These are phyloP conservation scores for Penelope pileata DNA, from an alignment of 2,113 vertebrate genomes.

Conservation along the genomic window DNA sequence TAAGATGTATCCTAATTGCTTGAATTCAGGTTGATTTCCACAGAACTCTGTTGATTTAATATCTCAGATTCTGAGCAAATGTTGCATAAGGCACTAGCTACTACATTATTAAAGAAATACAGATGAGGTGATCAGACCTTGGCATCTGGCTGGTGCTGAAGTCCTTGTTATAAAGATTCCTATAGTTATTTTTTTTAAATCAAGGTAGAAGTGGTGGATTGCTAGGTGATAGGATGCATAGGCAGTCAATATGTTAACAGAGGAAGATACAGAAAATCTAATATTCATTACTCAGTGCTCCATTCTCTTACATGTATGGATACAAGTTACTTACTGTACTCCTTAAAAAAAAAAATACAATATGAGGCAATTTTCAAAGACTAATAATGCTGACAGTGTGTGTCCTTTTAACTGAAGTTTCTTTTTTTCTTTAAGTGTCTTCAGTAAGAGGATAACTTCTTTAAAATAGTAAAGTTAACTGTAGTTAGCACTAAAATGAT, in stretches of 20 bases:
- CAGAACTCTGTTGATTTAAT: background rate
- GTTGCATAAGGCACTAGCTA: background rate
- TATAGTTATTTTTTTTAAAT: background rate
- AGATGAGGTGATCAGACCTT: background rate
- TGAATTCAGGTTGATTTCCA: background rate
- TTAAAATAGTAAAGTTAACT: constrained; percentile 57
- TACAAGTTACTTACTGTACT: background rate
- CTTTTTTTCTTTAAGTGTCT: background rate
- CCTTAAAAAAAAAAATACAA: background rate
- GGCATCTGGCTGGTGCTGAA: background rate
- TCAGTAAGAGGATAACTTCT: constrained; percentile 21
- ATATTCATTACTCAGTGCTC: background rate
- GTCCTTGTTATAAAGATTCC: background rate
- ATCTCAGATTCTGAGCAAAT: background rate
- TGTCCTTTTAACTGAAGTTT: constrained; percentile 36
- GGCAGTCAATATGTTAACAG: background rate
- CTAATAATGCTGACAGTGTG: constrained; percentile 7
- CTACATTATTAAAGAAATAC: background rate
- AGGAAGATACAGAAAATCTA: background rate
- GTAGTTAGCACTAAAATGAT: constrained; percentile 29
- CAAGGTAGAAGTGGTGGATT: rapidly evolving
- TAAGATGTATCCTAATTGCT: background rate
- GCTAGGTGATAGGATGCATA: background rate
- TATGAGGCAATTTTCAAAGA: constrained; percentile 2
- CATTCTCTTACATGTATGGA: background rate